phyloP scores from a whole-genome alignment of 1,140 invertebrate species.

The Anastatus disparis region DNA sequence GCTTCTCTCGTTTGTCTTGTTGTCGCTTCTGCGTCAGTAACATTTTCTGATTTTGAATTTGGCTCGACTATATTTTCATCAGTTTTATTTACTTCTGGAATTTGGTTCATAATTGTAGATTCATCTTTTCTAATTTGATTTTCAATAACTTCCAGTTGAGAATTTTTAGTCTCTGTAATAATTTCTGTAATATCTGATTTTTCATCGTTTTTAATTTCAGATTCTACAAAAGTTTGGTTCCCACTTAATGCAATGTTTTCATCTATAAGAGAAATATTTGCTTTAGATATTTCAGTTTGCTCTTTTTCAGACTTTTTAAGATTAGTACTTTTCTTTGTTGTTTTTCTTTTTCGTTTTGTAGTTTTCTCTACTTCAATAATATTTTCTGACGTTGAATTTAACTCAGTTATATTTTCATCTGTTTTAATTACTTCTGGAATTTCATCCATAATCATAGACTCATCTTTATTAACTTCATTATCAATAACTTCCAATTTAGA shows the following conservation, averaged over 20 bases:
- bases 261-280: background rate
- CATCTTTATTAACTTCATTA: background rate
- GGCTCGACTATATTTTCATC: background rate
- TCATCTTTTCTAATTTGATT: background rate
- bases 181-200: too few species aligned
- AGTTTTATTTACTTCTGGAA: background rate
- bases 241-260: background rate
- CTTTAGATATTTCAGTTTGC: too few species aligned
- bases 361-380: background rate
- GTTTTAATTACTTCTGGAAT: background rate
- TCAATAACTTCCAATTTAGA: constrained; percentile 25
- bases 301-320: too few species aligned
- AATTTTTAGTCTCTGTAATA: too few species aligned
- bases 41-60: background rate
- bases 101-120: background rate
- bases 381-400: background rate
- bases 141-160: too few species aligned
- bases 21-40: background rate
- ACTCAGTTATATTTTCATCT: background rate
- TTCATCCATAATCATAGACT: background rate
- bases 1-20: constrained; percentile 1
- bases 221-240: too few species aligned
- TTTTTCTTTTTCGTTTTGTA: constrained; percentile 2
- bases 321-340: background rate
- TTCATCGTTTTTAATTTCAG: background rate